These are phyloP conservation scores for Neolamprologus falcicula DNA, from an alignment of 2,113 vertebrate species.

Conservation along the genomic window DNA sequence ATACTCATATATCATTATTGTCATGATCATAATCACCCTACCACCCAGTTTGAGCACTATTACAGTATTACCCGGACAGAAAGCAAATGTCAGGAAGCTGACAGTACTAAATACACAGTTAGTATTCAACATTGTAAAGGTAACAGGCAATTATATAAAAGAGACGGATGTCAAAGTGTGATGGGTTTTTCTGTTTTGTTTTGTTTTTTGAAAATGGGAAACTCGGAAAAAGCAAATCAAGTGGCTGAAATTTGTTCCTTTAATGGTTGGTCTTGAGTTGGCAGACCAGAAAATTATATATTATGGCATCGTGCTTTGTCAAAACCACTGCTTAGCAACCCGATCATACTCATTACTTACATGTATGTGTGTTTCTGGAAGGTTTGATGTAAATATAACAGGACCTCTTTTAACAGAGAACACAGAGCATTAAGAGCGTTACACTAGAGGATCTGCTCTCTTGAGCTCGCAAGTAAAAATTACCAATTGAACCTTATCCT, in stretches of 20 bases:
- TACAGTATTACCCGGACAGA: not conserved
- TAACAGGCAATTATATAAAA: not conserved
- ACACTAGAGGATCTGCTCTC: not conserved
- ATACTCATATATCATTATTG: not conserved
- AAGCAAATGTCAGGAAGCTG: not conserved
- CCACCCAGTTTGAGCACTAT: not conserved
- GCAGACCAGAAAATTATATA: not conserved
- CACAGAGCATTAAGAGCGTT: not conserved
- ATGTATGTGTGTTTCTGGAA: not conserved
- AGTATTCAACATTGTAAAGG: not conserved
- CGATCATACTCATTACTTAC: not conserved
- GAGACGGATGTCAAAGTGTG: not conserved
- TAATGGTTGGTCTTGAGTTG: not conserved
- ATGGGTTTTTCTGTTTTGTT: not conserved
- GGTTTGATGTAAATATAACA: not conserved
- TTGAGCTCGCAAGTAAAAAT: slow-evolving; percentile 18
- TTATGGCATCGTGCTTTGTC: not conserved
- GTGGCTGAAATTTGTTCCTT: not conserved
- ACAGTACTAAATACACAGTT: not conserved
- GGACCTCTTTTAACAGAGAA: not conserved
- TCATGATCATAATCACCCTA: not conserved
- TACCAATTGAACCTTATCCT: not conserved
- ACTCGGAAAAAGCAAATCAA: not conserved
- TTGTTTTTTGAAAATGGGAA: not conserved
- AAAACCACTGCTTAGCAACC: not conserved